A percentile compares a stretch with the other conserved stretches of the same genome.
phyloP scores from a whole-genome alignment of 2,113 vertebrate species.

The Pomatorhinus ruficollis region DNA sequence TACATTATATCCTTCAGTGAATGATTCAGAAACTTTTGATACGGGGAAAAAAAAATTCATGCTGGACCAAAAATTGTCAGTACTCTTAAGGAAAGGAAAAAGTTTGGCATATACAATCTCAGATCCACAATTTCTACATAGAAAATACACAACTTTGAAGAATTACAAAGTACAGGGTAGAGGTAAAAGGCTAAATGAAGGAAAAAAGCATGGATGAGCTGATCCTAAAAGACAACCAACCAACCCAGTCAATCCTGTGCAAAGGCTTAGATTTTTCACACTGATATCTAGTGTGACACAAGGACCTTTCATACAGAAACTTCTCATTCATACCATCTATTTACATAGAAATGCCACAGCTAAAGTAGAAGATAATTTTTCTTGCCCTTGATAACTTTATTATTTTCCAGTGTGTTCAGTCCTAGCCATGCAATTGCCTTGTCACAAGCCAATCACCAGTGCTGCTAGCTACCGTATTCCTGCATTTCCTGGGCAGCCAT shows the following conservation, averaged over 20 bases:
- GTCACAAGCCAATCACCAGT: not conserved
- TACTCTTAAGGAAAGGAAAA: not conserved
- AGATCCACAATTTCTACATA: not conserved
- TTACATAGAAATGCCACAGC: not conserved
- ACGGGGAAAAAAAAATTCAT: rapidly evolving
- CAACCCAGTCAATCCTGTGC: not conserved
- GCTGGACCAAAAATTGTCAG: not conserved
- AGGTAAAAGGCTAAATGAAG: not conserved
- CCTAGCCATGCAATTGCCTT: not conserved
- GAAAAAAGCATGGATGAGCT: not conserved
- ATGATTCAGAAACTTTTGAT: not conserved
- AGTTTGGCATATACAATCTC: not conserved
- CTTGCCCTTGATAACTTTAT: not conserved
- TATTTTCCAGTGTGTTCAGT: not conserved
- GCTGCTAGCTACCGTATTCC: not conserved
- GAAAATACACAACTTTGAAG: not conserved
- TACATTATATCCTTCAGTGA: not conserved
- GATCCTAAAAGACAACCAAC: not conserved
- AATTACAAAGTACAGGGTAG: not conserved
- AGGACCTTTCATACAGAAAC: not conserved
- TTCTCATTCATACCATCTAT: not conserved
- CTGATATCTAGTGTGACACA: not conserved
- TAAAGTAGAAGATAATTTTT: not conserved
- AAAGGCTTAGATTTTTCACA: not conserved
- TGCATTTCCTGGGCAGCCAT: not conserved